A percentile compares a stretch with the other conserved stretches of the same genome.
Conservation (phyloP, 2,797 vertebrate species). For the Yasuhikotakia modesta region DNA sequence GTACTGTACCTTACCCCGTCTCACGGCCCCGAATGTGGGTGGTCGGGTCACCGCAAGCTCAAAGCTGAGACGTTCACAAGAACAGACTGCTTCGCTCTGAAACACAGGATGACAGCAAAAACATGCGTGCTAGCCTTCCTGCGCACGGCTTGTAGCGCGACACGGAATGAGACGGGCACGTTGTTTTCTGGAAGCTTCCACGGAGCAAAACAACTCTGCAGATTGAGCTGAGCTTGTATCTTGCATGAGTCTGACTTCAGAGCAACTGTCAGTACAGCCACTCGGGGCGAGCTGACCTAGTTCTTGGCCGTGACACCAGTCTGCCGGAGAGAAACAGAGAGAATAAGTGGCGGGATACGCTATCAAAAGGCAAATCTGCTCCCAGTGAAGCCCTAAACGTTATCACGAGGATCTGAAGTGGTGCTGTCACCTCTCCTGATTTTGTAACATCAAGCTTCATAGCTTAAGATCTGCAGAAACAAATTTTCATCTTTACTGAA, state of each 20-base stretch:
- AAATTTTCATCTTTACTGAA: not conserved
- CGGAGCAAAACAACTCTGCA: conserved; percentile 25
- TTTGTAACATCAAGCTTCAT: not conserved
- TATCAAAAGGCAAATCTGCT: conserved; percentile 15
- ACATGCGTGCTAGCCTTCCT: conserved; percentile 58
- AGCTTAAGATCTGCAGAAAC: conserved; percentile 16
- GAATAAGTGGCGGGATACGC: conserved; percentile 19
- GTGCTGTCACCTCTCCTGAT: not conserved
- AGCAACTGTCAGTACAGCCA: conserved; percentile 20
- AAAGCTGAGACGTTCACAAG: conserved; percentile 58
- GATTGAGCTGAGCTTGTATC: conserved; percentile 19
- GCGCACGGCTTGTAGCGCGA: conserved; percentile 41
- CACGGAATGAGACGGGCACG: conserved; percentile 24
- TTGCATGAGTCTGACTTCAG: conserved; percentile 33
- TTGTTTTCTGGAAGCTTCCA: conserved; percentile 23
- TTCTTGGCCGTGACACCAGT: conserved; percentile 24
- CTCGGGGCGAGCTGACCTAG: conserved; percentile 26
- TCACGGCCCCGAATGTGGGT: conserved; percentile 4
- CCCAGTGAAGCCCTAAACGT: conserved; percentile 3
- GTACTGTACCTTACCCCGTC: conserved; percentile 21
- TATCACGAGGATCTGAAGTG: conserved; percentile 9
- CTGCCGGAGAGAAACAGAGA: conserved; percentile 28
- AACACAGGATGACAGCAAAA: conserved; percentile 65
- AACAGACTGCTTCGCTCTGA: conserved; percentile 61
- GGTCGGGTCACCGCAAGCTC: conserved; percentile 40